These are phyloP conservation scores for Machimus rusticus DNA, from an alignment of 2,888 invertebrate species.

Conservation along the genomic window DNA sequence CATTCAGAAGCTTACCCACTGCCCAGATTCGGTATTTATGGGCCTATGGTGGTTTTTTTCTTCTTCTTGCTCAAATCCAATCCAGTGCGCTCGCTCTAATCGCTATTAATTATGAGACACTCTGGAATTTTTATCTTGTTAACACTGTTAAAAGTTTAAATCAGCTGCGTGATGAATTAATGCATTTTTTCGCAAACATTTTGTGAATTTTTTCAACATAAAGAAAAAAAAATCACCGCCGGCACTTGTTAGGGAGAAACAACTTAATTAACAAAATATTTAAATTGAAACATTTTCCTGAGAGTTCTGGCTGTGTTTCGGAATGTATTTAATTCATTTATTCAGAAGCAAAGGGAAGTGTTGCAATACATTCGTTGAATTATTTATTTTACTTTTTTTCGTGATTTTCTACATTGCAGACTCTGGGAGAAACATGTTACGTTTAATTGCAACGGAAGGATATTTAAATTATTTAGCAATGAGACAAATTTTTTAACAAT, in stretches of 20 bases:
- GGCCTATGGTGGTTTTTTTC: not conserved
- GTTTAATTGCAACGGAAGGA: not conserved
- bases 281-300: not conserved
- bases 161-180: slow-evolving; percentile 18
- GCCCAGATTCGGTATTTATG: slow-evolving; percentile 15
- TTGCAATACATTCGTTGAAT: not conserved
- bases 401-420: not conserved
- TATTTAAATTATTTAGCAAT: not conserved
- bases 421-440: not conserved
- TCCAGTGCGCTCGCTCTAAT: slow-evolving; percentile 25
- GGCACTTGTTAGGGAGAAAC: not conserved
- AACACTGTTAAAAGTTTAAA: slow-evolving; percentile 16
- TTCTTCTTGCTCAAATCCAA: not conserved
- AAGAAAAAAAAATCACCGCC: not conserved
- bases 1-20: slow-evolving; percentile 36
- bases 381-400: not conserved
- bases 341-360: not conserved
- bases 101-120: slow-evolving; percentile 27
- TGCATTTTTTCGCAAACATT: slow-evolving; percentile 4
- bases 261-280: slow-evolving; percentile 20
- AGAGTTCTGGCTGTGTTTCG: not conserved
- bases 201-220: not conserved
- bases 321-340: not conserved
- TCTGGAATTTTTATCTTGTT: slow-evolving; percentile 26
- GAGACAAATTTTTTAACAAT: not conserved